Evolutionary conservation across 2,113 vertebrate species (phyloP).

Genomic region (Dasypus novemcinctus): DNA sequence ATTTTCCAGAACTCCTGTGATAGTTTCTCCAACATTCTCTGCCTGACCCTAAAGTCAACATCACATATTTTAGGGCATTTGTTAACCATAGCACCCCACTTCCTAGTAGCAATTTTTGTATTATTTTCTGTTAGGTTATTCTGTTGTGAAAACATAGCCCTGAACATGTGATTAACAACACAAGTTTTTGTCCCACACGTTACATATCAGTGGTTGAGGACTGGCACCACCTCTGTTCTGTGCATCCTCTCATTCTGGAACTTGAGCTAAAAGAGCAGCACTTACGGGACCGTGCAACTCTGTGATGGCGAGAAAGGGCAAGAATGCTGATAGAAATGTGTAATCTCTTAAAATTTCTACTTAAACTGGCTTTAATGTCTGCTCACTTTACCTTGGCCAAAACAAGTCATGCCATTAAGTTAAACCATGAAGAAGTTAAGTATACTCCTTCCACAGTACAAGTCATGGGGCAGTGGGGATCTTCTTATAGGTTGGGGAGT

Average conservation of each 20-base stretch:
- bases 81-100: neutral
- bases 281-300: neutral
- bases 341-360: neutral
- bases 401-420: neutral
- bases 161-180: neutral
- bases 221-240: accelerated
- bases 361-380: neutral
- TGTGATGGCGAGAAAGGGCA: neutral
- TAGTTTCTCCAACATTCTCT: neutral
- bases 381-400: neutral
- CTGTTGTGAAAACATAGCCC: neutral
- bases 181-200: neutral
- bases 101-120: neutral
- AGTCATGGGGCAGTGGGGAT: neutral
- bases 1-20: neutral
- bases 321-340: neutral
- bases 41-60: neutral
- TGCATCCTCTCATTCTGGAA: neutral
- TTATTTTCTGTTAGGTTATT: neutral
- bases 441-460: neutral
- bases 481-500: neutral
- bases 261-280: neutral
- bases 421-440: neutral
- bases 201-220: neutral
- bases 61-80: neutral